These are phyloP conservation scores for Typhlomys cinereus DNA, from an alignment of 2,113 vertebrate species.

Conservation along the genomic window DNA sequence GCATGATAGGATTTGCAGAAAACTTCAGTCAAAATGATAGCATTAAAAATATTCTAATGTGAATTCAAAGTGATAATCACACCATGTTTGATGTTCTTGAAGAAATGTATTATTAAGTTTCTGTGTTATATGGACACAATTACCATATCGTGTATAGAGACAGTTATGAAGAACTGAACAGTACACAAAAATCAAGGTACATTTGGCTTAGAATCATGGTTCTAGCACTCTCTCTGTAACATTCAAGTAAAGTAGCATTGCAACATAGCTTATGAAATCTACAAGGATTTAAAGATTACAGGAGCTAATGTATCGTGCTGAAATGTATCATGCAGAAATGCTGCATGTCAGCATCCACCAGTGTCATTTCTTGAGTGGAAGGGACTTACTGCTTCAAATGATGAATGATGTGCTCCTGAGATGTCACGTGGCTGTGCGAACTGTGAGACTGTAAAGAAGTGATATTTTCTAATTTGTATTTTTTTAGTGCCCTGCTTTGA, in stretches of 20 bases:
- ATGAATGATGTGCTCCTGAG: neutral
- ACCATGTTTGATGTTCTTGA: neutral
- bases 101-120: neutral
- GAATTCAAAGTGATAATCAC: neutral
- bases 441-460: neutral
- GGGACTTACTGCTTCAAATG: neutral
- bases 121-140: neutral
- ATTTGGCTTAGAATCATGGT: neutral
- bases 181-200: neutral
- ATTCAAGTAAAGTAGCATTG: neutral
- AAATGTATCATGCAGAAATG: no score
- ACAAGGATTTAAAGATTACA: neutral
- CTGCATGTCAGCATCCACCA: neutral
- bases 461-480: conserved; percentile 36
- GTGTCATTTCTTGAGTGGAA: neutral
- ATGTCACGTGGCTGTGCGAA: neutral
- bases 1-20: neutral
- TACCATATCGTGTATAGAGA: neutral
- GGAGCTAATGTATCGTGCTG: neutral
- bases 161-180: neutral
- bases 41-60: neutral
- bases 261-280: neutral
- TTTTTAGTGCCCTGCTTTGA: conserved; percentile 18
- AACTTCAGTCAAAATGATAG: neutral
- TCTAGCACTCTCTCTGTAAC: neutral